Base-by-base conservation (phyloP, 2,113 vertebrate species). In the Symphodus melops region DNA sequence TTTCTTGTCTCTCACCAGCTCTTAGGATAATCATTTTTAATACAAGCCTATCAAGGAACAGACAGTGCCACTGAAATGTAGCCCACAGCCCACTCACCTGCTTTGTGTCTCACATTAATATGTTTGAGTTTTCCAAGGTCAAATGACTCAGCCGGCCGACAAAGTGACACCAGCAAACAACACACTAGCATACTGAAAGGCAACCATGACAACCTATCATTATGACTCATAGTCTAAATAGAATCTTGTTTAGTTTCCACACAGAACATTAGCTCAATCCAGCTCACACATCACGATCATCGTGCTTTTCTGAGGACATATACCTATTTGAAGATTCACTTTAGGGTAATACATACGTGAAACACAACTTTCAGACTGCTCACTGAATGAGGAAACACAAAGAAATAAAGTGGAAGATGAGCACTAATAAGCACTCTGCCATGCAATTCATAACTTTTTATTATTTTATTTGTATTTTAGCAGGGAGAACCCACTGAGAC, bases 31-130 rank as follows among this genome's bases (percentile, higher is more conserved):
- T 79, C 49, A 51, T 75, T 82, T 87, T 70, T 66, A 89, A 86
- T 87, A 79, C 79, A 83, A 68, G 73, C 77, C 88, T 58, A 82
- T 81, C 51, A 51, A 77, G 41, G 62, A 68, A 59, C 64, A 78
- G 56, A 70, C 62, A 48, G 46, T 5, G 72, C 68, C 54, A 54
- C 58, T 75, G 83, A 42, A 74, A 69, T 46, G 69, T 37, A 80
- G 83, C 85, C 77, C 78, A 86, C 87, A 79, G 83, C 85, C 77
- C 78, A 86, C 87, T 83, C 76, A 73, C 83, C 81, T 72, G 68
- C 75, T 68, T 46, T 51, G 37, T 69, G 59, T 72, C 67, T 85
- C 70, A 36, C 80, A 78, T 82, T 58, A 70, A 86, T 48, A 77
- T 64, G 72, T 75, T 64, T 57, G 61, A 74, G 49, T 75, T 74